Conservation (phyloP, 2,888 invertebrate genomes). For the Lochmaea crataegi region DNA sequence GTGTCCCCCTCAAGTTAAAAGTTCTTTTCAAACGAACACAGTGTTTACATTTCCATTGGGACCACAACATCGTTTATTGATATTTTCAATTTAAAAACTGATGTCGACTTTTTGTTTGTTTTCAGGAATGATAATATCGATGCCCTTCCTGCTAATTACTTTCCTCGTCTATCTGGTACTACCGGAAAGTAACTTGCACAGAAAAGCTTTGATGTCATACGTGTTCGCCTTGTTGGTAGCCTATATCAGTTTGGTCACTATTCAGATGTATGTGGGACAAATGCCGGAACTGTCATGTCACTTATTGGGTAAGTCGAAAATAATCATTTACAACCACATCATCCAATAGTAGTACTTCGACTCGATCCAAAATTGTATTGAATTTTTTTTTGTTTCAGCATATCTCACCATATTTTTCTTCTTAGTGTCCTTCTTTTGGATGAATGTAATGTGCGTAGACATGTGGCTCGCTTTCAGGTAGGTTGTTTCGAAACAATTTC, state of each 20-base stretch:
- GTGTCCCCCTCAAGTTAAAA: no score
- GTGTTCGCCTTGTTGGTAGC: conserved; percentile 74
- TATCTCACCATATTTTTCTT: conserved; percentile 81
- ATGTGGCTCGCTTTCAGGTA: conserved; percentile 88
- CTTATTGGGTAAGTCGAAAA: conserved; percentile 39
- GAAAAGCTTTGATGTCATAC: conserved; percentile 82
- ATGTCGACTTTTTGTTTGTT: conserved; percentile 40
- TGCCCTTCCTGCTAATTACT: conserved; percentile 79
- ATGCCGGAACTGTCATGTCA: conserved; percentile 23
- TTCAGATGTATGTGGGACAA: conserved; percentile 52
- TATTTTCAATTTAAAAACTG: no score
- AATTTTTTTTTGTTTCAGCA: conserved; percentile 68
- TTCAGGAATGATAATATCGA: conserved; percentile 77
- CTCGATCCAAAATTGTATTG: neutral
- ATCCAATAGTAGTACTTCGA: neutral
- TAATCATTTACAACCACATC: neutral
- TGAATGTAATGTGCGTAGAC: conserved; percentile 89
- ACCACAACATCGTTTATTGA: no score
- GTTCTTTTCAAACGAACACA: no score
- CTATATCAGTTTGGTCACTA: conserved; percentile 71
- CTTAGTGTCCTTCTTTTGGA: conserved; percentile 86
- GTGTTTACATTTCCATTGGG: no score
- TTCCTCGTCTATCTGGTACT: conserved; percentile 79
- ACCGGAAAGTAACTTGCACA: conserved; percentile 81
- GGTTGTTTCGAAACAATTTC: conserved; percentile 63